phyloP scores from a whole-genome alignment of 2,888 invertebrate species.

The Escarpia spicata region DNA sequence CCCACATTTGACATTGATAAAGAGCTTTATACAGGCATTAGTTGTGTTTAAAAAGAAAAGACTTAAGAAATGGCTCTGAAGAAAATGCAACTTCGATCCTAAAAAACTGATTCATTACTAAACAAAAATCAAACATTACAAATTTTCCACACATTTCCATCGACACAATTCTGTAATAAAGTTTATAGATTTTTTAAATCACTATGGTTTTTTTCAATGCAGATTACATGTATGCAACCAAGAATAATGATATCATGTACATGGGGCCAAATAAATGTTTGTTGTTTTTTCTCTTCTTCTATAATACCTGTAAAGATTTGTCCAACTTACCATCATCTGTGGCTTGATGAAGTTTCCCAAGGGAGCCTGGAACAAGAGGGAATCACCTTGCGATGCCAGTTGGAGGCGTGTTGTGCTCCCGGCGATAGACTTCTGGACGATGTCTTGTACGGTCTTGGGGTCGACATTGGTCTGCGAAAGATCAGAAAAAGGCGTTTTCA shows the following conservation, averaged over 20 bases:
- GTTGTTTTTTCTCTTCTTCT: not conserved
- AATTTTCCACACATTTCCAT: not conserved
- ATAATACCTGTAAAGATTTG: not conserved
- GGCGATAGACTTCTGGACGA: not conserved
- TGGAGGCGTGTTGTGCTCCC: not conserved
- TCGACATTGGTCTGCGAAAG: not conserved
- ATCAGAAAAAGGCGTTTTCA: not conserved
- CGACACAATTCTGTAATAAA: not conserved
- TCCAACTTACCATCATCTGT: not conserved
- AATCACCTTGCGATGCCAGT: not conserved
- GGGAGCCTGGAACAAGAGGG: not conserved
- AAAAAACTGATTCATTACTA: not conserved
- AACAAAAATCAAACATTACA: not conserved
- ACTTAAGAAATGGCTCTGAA: not conserved
- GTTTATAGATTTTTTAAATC: too few species aligned
- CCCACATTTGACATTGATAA: too few species aligned
- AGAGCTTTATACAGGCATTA: too few species aligned
- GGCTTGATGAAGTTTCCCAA: not conserved
- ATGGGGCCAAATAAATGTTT: too few species aligned
- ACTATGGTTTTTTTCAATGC: too few species aligned
- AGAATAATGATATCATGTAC: too few species aligned
- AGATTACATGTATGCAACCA: too few species aligned
- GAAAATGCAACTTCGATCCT: not conserved
- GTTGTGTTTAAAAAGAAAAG: too few species aligned
- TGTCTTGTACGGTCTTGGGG: not conserved